phyloP scores from a whole-genome alignment of 2,888 invertebrate genomes.

The Nebria salina region DNA sequence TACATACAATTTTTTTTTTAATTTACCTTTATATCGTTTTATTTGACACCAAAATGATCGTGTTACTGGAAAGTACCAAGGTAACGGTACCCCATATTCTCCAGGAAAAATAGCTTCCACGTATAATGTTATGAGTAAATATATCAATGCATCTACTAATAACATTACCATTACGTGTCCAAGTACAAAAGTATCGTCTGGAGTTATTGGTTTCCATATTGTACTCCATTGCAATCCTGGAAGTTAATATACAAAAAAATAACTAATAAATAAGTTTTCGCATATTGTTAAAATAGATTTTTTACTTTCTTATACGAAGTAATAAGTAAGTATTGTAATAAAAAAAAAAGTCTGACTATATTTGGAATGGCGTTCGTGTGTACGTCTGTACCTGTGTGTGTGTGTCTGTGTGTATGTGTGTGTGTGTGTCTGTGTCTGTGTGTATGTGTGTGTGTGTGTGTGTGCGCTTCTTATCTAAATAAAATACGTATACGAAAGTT shows the following conservation, averaged over 20 bases:
- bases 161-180: conserved; percentile 79
- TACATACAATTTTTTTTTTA: conserved; percentile 5
- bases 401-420: too few species aligned
- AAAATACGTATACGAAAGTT: too few species aligned
- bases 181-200: conserved; percentile 67
- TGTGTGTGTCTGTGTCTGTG: too few species aligned
- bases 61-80: conserved; percentile 82
- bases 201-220: conserved; percentile 69
- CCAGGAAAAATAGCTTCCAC: conserved; percentile 89
- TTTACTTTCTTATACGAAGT: too few species aligned
- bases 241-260: conserved; percentile 30
- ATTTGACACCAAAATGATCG: conserved; percentile 67
- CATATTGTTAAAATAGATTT: too few species aligned
- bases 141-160: conserved; percentile 74
- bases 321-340: too few species aligned
- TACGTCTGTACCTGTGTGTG: too few species aligned
- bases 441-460: too few species aligned
- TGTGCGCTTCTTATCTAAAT: too few species aligned
- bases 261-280: not conserved
- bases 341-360: too few species aligned
- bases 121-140: conserved; percentile 82
- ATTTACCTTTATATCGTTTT: conserved; percentile 17
- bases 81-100: conserved; percentile 82
- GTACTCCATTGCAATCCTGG: conserved; percentile 72
- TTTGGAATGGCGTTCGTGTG: too few species aligned